Conservation (phyloP, 1,140 invertebrate species). For the Papilio xuthus region DNA sequence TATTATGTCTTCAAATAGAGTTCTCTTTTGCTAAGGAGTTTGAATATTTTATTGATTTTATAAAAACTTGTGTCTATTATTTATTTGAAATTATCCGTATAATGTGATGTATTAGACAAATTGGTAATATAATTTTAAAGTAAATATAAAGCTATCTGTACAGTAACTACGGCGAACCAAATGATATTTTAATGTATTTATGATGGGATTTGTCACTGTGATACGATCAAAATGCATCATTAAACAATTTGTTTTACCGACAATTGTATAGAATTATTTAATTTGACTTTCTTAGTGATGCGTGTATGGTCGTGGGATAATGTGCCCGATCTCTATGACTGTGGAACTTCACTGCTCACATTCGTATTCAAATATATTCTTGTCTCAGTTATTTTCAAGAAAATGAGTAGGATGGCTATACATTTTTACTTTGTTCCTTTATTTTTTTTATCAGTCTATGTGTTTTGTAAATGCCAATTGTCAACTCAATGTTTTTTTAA, state of each 20-base stretch:
- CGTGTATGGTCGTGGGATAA: background rate
- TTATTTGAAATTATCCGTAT: slow-evolving; percentile 5
- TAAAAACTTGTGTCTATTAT: background rate
- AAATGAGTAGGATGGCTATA: too few relatives aligned
- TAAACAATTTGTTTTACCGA: slow-evolving; percentile 16
- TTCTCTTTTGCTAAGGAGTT: too few relatives aligned
- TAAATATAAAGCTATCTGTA: slow-evolving; percentile 1
- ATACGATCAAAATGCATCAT: slow-evolving; percentile 6
- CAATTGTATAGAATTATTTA: slow-evolving; percentile 10
- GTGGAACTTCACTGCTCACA: too few relatives aligned
- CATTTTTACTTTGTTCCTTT: too few relatives aligned
- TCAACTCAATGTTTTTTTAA: too few relatives aligned
- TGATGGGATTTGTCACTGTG: slow-evolving; percentile 16
- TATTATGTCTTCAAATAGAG: too few relatives aligned
- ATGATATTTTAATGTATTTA: slow-evolving; percentile 24
- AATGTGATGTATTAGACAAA: background rate
- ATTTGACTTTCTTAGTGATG: slow-evolving; percentile 26
- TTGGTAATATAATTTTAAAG: background rate
- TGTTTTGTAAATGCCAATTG: too few relatives aligned
- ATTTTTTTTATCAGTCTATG: too few relatives aligned
- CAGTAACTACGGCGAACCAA: background rate
- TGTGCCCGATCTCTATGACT: background rate
- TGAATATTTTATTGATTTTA: too few relatives aligned
- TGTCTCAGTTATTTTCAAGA: too few relatives aligned
- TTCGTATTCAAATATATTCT: too few relatives aligned